A percentile compares a stretch with the other conserved stretches of the same genome.
phyloP scores from a whole-genome alignment of 2,797 vertebrate genomes.

The Chrysolophus pictus region DNA sequence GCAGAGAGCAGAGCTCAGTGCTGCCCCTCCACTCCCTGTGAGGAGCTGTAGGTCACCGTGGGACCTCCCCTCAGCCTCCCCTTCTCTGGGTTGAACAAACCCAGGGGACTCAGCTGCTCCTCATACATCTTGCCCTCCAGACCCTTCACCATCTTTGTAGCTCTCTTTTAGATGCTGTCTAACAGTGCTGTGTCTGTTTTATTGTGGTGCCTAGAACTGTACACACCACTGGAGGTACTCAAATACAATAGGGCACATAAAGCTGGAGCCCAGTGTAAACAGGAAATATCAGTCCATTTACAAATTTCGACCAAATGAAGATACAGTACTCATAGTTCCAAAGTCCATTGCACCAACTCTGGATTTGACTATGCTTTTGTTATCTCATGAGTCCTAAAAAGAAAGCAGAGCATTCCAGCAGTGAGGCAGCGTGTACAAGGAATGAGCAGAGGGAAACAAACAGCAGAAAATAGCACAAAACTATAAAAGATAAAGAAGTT shows the following conservation, averaged over 20 bases:
- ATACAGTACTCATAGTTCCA: not conserved
- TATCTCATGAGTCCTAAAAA: not conserved
- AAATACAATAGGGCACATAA: not conserved
- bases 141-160: not conserved
- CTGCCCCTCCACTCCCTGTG: not conserved
- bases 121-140: not conserved
- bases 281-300: not conserved
- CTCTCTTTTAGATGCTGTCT: not conserved
- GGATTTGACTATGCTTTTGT: not conserved
- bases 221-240: not conserved
- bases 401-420: not conserved
- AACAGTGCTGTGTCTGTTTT: not conserved
- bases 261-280: not conserved
- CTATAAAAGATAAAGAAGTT: not conserved
- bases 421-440: not conserved
- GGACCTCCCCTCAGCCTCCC: not conserved
- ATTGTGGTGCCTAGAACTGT: not conserved
- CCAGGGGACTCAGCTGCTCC: not conserved
- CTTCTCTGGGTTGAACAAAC: not conserved
- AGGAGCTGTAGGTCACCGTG: not conserved
- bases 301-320: not conserved
- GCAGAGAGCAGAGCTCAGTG: not conserved
- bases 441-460: not conserved
- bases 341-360: not conserved
- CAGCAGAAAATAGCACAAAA: not conserved